These are phyloP conservation scores for Acutogordius australiensis DNA, from an alignment of 2,888 invertebrate genomes.

Conservation along the genomic window DNA sequence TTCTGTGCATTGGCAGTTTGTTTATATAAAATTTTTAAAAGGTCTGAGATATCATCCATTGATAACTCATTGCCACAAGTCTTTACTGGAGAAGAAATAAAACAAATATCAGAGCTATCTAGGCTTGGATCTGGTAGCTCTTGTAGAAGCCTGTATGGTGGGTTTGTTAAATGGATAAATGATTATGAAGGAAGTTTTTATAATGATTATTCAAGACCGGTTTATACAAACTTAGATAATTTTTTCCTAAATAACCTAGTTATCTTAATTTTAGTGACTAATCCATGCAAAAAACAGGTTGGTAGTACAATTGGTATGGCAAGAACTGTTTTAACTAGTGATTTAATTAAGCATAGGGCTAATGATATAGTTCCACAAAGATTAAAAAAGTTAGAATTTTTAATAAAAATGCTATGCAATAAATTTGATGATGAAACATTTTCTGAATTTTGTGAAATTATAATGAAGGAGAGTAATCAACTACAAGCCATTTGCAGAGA, in stretches of 20 bases:
- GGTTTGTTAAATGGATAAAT: neutral
- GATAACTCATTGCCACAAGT: neutral
- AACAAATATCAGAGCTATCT: neutral
- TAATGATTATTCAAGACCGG: slow-evolving; percentile 39
- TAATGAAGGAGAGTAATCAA: slow-evolving; percentile 82
- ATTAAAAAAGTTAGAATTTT: slow-evolving; percentile 25
- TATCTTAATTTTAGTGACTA: slow-evolving; percentile 54
- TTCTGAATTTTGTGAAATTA: slow-evolving; percentile 51
- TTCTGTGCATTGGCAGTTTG: slow-evolving; percentile 35
- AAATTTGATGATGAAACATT: slow-evolving; percentile 27
- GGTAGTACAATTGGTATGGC: slow-evolving; percentile 70
- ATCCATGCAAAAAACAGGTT: slow-evolving; percentile 45
- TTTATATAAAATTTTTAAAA: slow-evolving; percentile 17
- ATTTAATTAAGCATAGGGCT: slow-evolving; percentile 44
- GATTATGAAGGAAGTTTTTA: no score
- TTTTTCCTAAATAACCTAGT: slow-evolving; percentile 34
- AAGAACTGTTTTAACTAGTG: slow-evolving; percentile 44
- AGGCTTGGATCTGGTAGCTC: slow-evolving; percentile 54
- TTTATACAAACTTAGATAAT: neutral
- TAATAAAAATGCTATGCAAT: neutral
- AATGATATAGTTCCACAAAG: slow-evolving; percentile 41
- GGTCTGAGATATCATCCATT: slow-evolving; percentile 12
- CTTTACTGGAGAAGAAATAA: neutral
- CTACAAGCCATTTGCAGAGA: slow-evolving; percentile 75
- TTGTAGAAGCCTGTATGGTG: slow-evolving; percentile 59